Evolutionary conservation across 2,797 vertebrate genomes (phyloP).

Genomic region (Dendrocincla tyrannina): DNA sequence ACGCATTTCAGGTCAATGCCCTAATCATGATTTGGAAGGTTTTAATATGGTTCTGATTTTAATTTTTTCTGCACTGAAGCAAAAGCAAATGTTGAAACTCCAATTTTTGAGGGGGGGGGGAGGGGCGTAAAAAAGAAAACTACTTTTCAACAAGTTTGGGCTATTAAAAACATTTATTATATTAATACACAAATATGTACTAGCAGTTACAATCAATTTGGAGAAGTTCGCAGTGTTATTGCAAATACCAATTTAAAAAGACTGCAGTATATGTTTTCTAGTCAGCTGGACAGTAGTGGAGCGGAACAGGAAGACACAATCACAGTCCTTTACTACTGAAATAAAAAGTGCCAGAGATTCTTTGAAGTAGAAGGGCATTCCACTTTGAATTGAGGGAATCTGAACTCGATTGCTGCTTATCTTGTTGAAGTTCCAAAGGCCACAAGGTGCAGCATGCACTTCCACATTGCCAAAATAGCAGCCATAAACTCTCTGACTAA

Average conservation of each 20-base stretch:
- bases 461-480: constrained; percentile 11
- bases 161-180: not conserved
- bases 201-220: not conserved
- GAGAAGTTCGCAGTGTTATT: not conserved
- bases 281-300: not conserved
- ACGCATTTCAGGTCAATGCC: not conserved
- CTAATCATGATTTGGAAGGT: not conserved
- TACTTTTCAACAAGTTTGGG: not conserved
- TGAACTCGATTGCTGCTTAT: not conserved
- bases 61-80: not conserved
- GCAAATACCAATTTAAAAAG: not conserved
- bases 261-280: not conserved
- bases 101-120: not conserved
- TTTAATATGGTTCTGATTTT: not conserved
- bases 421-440: constrained; percentile 36
- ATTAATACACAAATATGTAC: not conserved
- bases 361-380: not conserved
- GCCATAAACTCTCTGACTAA: not conserved
- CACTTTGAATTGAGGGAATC: not conserved
- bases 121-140: too few species aligned
- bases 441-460: not conserved
- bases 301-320: not conserved
- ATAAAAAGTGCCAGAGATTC: not conserved
- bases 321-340: not conserved
- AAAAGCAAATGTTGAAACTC: not conserved